Evolutionary conservation across 2,888 invertebrate genomes (phyloP), one percentile per base, ranked within the genome.

Genomic region (Pyrrhosoma nymphula): DNA sequence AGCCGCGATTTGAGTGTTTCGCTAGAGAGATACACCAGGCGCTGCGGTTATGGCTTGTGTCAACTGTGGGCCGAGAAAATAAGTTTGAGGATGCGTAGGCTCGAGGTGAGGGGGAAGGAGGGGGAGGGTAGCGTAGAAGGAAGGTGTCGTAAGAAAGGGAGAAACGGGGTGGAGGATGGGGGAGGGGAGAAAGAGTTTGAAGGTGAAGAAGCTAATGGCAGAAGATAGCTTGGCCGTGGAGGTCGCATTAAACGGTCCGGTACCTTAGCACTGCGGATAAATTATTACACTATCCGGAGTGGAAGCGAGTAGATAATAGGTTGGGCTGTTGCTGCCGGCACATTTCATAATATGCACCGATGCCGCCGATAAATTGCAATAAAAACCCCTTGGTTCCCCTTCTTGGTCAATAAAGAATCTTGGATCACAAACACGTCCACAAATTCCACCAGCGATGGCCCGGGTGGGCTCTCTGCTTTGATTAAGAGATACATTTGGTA

Each of bases 1-100:
- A 91, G 91, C 30, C 35, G 26, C 35, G 63, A 91, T 69, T 91
- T 91, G 91, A 91, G 91, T 91, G 35, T 60, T 56, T 60, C 60
- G 63, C 60, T 82, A 14, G 91, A 30, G 60, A 91, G 91, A 60
- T 60, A 60, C 60, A 63, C 35, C 63, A 91, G 60, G 91, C 63
- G 63, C 14, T 63, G 60, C 91, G 39, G 63, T 60, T 91, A 60
- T 91, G 60, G 63, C 23, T 26, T 89, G 56, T 89, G 89, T 89
- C 89, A 89, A 89, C 89, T 26, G 89, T 39, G 89, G 56, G 89
- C n/a, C 56, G 20, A 82, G 82, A 82, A 82, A 82, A 30, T 82
- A 82, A 18, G 89, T 20, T 14, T 20, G 47, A 47, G 39, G 20
- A 88, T 47, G 88, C 12, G 39, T 20, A 3, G 60, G 69, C 12